Evolutionary conservation across 2,113 vertebrate species (phyloP).

Genomic region (Xerus inauris): DNA sequence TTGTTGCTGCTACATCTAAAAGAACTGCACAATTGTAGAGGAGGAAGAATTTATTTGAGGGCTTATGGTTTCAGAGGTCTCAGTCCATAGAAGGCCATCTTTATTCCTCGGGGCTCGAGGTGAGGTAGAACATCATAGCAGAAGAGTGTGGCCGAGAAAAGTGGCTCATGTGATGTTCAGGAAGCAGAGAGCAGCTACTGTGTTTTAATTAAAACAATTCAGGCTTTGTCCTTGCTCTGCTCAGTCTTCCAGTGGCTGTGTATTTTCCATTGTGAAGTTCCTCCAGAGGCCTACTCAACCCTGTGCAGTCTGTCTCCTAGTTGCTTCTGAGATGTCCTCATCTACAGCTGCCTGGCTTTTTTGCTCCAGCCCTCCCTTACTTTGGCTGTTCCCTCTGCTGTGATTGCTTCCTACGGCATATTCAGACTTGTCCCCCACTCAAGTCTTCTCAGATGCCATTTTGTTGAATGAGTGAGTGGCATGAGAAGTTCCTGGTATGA

Average conservation of each 20-base stretch:
- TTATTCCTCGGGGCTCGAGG: too few relatives aligned
- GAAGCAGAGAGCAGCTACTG: neutral
- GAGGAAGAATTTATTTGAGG: too few relatives aligned
- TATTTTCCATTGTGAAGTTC: neutral
- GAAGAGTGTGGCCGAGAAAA: too few relatives aligned
- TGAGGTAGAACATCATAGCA: too few relatives aligned
- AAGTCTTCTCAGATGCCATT: neutral
- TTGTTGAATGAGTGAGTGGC: neutral
- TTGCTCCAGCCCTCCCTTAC: neutral
- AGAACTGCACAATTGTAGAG: too few relatives aligned
- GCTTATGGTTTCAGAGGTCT: too few relatives aligned
- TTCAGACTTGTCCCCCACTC: neutral
- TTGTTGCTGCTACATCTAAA: too few relatives aligned
- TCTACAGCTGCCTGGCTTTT: too few relatives aligned
- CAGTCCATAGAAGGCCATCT: too few relatives aligned
- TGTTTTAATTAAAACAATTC: neutral
- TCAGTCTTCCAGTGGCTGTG: neutral
- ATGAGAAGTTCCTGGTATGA: neutral
- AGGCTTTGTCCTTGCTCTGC: neutral
- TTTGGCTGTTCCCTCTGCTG: neutral
- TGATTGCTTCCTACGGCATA: fast-evolving
- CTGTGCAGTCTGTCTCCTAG: neutral
- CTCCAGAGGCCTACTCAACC: neutral
- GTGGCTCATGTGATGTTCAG: too few relatives aligned
- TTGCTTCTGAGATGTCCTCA: neutral